Evolutionary conservation across 2,888 invertebrate species (phyloP).

Genomic region (Pocota personata): DNA sequence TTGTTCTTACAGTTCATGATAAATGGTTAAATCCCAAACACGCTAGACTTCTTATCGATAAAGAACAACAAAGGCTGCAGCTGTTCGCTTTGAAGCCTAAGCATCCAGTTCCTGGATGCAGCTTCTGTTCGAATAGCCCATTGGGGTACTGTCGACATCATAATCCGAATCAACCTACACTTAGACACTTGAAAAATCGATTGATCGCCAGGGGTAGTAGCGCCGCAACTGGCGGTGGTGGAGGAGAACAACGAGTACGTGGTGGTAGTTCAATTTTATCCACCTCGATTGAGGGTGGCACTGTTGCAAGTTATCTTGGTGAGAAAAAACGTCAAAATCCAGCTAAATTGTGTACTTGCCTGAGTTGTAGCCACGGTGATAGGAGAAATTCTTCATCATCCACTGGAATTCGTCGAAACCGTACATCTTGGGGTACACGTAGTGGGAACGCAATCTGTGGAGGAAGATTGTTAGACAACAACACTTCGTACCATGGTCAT

Average conservation of each 20-base stretch:
- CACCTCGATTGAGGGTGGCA: constrained; percentile 17
- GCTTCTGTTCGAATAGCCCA: constrained; percentile 81
- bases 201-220: constrained; percentile 52
- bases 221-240: not conserved
- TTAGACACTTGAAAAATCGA: constrained; percentile 78
- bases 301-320: constrained; percentile 13
- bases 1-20: constrained; percentile 81
- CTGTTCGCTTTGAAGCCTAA: constrained; percentile 56
- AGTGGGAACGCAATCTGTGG: constrained; percentile 37
- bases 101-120: constrained; percentile 75
- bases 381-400: constrained; percentile 27
- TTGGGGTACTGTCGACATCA: constrained; percentile 82
- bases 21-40: constrained; percentile 82
- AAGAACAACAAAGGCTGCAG: constrained; percentile 68
- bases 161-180: constrained; percentile 67
- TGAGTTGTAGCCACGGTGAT: constrained; percentile 50
- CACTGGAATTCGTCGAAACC: constrained; percentile 32
- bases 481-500: not conserved
- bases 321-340: constrained; percentile 30
- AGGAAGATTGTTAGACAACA: constrained; percentile 4
- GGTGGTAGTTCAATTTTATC: constrained; percentile 35
- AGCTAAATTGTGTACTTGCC: constrained; percentile 54
- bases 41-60: constrained; percentile 79
- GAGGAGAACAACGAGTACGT: constrained; percentile 7
- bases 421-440: constrained; percentile 66